Percentiles rank a stretch among this genome's conserved stretches.
phyloP scores from a whole-genome alignment of 1,140 invertebrate genomes.

The Brachionus calyciflorus region DNA sequence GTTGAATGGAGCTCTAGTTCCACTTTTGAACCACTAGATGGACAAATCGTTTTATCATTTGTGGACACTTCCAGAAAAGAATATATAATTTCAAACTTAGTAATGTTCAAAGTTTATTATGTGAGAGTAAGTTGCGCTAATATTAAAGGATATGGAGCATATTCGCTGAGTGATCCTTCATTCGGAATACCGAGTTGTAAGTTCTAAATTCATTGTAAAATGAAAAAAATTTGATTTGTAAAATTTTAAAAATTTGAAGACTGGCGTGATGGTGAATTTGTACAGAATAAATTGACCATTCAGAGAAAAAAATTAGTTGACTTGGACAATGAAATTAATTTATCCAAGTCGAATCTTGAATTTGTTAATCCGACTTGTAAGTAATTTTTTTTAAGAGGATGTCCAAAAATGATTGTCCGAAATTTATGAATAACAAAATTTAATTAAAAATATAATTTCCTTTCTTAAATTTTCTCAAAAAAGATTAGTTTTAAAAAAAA shows the following conservation, averaged over 20 bases:
- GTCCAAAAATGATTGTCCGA: too few relatives aligned
- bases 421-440: too few relatives aligned
- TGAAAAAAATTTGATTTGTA: background rate
- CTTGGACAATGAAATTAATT: constrained; percentile 63
- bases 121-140: constrained; percentile 78
- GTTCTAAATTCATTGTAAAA: constrained; percentile 55
- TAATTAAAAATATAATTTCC: too few relatives aligned
- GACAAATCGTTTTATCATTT: constrained; percentile 63
- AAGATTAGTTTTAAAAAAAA: too few relatives aligned
- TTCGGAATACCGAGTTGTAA: constrained; percentile 84
- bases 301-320: constrained; percentile 71
- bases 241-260: constrained; percentile 51
- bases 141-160: constrained; percentile 82
- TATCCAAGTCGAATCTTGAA: constrained; percentile 7
- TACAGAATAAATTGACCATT: constrained; percentile 68
- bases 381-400: background rate
- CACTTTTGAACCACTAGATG: constrained; percentile 74
- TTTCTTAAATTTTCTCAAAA: too few relatives aligned
- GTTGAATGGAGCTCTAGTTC: constrained; percentile 73
- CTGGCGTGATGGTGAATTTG: constrained; percentile 68
- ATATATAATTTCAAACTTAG: constrained; percentile 69
- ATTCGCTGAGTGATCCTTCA: constrained; percentile 70
- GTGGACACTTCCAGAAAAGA: constrained; percentile 34
- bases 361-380: constrained; percentile 28
- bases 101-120: constrained; percentile 77